A percentile compares a stretch with the other conserved stretches of the same genome.
These are phyloP conservation scores for Tetheella fluctuosa DNA, from an alignment of 2,888 invertebrate species.

Conservation along the genomic window DNA sequence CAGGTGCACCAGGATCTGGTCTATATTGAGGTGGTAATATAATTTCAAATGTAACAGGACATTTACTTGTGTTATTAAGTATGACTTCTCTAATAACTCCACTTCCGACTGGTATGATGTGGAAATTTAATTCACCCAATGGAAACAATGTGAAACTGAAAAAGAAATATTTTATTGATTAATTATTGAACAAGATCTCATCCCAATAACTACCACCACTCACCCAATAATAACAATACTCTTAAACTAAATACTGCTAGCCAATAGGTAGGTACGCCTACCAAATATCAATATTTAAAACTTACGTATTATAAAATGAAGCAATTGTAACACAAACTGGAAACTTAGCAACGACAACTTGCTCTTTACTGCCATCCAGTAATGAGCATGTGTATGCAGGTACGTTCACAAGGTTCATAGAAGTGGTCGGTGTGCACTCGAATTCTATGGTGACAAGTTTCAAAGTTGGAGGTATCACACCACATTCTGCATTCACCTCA, in stretches of 20 bases:
- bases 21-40: constrained; percentile 61
- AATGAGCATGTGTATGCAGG: constrained; percentile 73
- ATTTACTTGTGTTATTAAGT: constrained; percentile 85
- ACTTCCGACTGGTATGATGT: constrained; percentile 81
- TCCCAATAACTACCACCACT: too few relatives aligned
- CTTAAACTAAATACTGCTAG: too few relatives aligned
- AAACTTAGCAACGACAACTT: constrained; percentile 77
- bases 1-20: constrained; percentile 38
- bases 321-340: constrained; percentile 73
- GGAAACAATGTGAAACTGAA: constrained; percentile 85
- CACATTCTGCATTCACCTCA: constrained; percentile 61
- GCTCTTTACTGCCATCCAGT: constrained; percentile 72
- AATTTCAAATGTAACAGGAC: constrained; percentile 80
- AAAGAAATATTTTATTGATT: neutral
- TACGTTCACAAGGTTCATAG: constrained; percentile 69
- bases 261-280: too few relatives aligned
- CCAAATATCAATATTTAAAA: constrained; percentile 12
- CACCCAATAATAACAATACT: too few relatives aligned
- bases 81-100: constrained; percentile 80
- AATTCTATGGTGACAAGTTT: constrained; percentile 64
- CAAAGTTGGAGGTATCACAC: constrained; percentile 58
- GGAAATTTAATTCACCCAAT: constrained; percentile 83
- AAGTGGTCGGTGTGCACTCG: constrained; percentile 70
- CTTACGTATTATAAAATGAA: constrained; percentile 79
- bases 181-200: too few relatives aligned